Evolutionary conservation across 2,888 invertebrate genomes (phyloP).

Genomic region (Nomada lathburiana): DNA sequence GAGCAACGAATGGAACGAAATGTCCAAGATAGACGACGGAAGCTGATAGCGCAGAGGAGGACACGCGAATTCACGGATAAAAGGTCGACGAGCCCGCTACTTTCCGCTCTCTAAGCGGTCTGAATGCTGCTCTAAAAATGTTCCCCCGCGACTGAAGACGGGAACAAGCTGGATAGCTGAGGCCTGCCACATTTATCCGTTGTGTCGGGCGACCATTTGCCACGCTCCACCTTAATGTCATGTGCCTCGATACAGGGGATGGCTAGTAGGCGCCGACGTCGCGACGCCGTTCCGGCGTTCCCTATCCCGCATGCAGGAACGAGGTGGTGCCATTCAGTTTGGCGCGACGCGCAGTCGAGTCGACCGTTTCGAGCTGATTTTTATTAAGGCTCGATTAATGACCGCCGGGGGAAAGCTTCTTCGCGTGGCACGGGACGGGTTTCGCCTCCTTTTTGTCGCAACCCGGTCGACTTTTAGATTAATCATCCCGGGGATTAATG

Average conservation of each 20-base stretch:
- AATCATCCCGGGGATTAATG: constrained; percentile 17
- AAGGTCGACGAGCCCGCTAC: constrained; percentile 68
- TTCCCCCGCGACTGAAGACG: constrained; percentile 54
- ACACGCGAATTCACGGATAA: constrained; percentile 47
- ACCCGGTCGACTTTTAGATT: constrained; percentile 26
- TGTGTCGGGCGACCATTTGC: constrained; percentile 63
- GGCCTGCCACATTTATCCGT: constrained; percentile 51
- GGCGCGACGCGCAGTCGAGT: background rate
- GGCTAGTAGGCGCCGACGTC: constrained; percentile 16
- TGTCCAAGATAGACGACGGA: background rate
- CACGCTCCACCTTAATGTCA: constrained; percentile 71
- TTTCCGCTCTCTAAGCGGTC: constrained; percentile 66
- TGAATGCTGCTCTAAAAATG: constrained; percentile 73
- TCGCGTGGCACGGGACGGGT: background rate
- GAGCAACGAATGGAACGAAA: constrained; percentile 12
- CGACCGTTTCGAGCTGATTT: constrained; percentile 28
- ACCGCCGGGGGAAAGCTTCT: background rate
- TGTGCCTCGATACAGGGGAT: constrained; percentile 66
- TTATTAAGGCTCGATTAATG: constrained; percentile 51
- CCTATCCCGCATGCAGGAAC: background rate
- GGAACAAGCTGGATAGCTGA: constrained; percentile 30
- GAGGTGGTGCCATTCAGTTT: background rate
- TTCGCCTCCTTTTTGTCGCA: constrained; percentile 30
- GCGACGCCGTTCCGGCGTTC: background rate
- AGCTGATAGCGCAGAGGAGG: background rate